phyloP scores from a whole-genome alignment of 2,113 vertebrate species.

The Pterocles gutturalis region DNA sequence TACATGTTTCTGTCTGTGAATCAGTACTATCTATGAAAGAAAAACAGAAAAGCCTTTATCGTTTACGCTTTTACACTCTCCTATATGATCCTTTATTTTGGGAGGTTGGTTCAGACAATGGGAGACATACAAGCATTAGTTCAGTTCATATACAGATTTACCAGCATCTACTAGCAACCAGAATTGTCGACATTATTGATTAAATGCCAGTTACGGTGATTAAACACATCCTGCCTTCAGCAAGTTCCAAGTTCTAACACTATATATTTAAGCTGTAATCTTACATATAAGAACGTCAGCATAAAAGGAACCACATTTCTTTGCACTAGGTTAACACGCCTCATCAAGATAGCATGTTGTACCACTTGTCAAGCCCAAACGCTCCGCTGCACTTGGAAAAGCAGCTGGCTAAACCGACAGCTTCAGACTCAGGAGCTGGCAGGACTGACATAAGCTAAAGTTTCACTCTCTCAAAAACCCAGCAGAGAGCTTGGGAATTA shows the following conservation, averaged over 20 bases:
- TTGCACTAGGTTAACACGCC: not conserved
- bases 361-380: not conserved
- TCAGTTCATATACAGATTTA: not conserved
- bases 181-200: not conserved
- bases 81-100: not conserved
- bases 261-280: not conserved
- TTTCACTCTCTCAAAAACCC: not conserved
- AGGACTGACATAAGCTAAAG: not conserved
- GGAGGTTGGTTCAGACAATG: not conserved
- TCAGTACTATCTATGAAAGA: conserved; percentile 82
- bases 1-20: conserved; percentile 89
- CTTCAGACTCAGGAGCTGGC: not conserved
- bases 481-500: not conserved
- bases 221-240: not conserved
- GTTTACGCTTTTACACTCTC: not conserved
- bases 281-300: not conserved
- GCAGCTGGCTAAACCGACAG: not conserved
- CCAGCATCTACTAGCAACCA: not conserved
- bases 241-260: not conserved
- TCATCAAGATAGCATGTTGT: rapidly evolving
- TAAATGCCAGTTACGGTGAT: not conserved
- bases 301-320: not conserved
- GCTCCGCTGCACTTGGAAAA: not conserved
- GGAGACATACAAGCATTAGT: not conserved
- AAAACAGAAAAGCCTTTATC: not conserved